Conservation (phyloP, 1,140 invertebrate genomes). For the Drosophila punjabiensis region DNA sequence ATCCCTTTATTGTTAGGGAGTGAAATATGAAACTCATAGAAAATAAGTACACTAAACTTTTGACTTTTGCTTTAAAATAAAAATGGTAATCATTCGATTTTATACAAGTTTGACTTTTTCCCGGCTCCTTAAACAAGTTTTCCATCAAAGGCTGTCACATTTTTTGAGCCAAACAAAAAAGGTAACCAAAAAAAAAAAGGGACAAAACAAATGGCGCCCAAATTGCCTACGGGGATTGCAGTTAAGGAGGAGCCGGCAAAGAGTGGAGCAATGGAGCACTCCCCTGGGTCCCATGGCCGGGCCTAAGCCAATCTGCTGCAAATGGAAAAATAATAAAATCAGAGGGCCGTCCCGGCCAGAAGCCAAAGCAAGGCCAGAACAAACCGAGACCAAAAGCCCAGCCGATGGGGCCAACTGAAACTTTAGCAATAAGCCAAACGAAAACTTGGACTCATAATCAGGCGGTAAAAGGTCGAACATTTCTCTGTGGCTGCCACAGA, state of each 20-base stretch:
- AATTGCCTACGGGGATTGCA: conserved; percentile 48
- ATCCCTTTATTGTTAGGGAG: background rate
- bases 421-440: conserved; percentile 53
- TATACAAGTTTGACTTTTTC: background rate
- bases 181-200: conserved; percentile 21
- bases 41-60: background rate
- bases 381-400: conserved; percentile 30
- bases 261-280: conserved; percentile 28
- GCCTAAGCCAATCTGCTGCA: conserved; percentile 62
- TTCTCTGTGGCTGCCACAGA: conserved; percentile 28
- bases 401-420: conserved; percentile 25
- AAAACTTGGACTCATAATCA: conserved; percentile 57
- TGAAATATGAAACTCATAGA: no score
- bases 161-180: conserved; percentile 16
- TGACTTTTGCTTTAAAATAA: background rate
- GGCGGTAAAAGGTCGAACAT: conserved; percentile 44
- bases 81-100: background rate
- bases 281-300: conserved; percentile 31
- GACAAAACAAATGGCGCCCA: conserved; percentile 33
- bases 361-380: conserved; percentile 15
- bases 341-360: conserved; percentile 28
- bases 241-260: conserved; percentile 11
- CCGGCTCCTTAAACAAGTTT: conserved; percentile 2
- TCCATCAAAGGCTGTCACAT: conserved; percentile 14
- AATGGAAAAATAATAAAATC: conserved; percentile 75